Conservation (phyloP, 2,888 invertebrate species). For the Coleophora flavipennella region DNA sequence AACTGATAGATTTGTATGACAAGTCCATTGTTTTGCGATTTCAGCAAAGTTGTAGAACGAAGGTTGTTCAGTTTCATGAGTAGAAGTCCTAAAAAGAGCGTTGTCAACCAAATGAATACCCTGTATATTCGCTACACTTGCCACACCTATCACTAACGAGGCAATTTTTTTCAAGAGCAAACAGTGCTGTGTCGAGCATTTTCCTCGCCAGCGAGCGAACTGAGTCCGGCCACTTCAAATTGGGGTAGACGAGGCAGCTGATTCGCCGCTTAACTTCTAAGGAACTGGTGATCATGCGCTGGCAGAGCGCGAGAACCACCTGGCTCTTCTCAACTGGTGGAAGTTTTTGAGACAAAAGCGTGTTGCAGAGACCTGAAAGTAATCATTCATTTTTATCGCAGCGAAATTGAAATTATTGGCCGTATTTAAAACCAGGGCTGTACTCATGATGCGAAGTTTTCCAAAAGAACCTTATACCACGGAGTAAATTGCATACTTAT, state of each 20-base stretch:
- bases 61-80: too few relatives aligned
- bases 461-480: too few relatives aligned
- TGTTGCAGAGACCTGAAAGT: slow-evolving; percentile 41
- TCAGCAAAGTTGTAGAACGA: too few relatives aligned
- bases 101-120: too few relatives aligned
- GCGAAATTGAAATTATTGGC: too few relatives aligned
- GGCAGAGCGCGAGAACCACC: slow-evolving; percentile 31
- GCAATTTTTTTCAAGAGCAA: slow-evolving; percentile 33
- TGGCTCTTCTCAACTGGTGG: slow-evolving; percentile 50
- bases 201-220: slow-evolving; percentile 25
- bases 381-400: too few relatives aligned
- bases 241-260: slow-evolving; percentile 42
- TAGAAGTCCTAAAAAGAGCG: too few relatives aligned
- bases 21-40: too few relatives aligned
- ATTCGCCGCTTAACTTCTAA: slow-evolving; percentile 17
- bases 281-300: slow-evolving; percentile 38
- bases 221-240: slow-evolving; percentile 39
- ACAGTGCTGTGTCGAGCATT: slow-evolving; percentile 35
- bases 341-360: slow-evolving; percentile 32
- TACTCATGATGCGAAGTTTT: too few relatives aligned
- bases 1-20: too few relatives aligned
- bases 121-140: neutral
- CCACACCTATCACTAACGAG: slow-evolving; percentile 44
- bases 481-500: too few relatives aligned
- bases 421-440: too few relatives aligned